Evolutionary conservation across 92 coral and sea anemone genomes (phyloP), one percentile per base, ranked within the genome.

Genomic region (Actinernus sp.): DNA sequence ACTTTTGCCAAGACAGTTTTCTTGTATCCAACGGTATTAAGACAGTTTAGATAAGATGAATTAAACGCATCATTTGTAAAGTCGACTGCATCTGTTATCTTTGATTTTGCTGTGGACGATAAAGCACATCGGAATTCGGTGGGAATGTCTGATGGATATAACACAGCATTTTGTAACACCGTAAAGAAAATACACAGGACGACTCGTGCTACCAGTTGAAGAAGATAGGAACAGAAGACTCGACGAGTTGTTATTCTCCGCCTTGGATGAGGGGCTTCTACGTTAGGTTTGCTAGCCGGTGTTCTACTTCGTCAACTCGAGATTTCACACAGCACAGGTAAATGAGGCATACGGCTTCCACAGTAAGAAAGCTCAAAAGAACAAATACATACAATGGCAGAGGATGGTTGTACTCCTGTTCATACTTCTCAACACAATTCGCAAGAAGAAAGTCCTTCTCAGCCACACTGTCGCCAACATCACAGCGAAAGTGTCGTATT

Each of bases 241-340:
- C 73, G 48, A 22, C 66, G 69, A 50, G 73, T 67, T 45, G 45
- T 56, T 26, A 47, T 41, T 55, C 26, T 61, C 18, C 66, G 73
- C 31, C 57, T 28, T 37, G 71, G 78, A 11, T 65, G 64, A 49
- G 63, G 83, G 22, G 63, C 63, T 65, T 82, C 78, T 4, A 63
- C 33, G 68, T 74, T 68, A 25, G 48, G 52, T 47, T 25, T 49
- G 20, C 31, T 28, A 19, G 50, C 63, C 30, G n/a, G n/a, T 47
- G 34, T 43, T 65, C 83, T 0, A 74, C 61, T 50, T 67, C 61
- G 6, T 82, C 88, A 2, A 74, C 67, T 6, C 83, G 71, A 74
- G 63, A 63, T 32, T 67, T 53, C 17, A 51, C 48, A 3, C 27
- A 57, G 28, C 73, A 57, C 21, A 37, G 48, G 51, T 81, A 81